Evolutionary conservation across 1,140 invertebrate genomes (phyloP).

Genomic region (Drosophila tristis): DNA sequence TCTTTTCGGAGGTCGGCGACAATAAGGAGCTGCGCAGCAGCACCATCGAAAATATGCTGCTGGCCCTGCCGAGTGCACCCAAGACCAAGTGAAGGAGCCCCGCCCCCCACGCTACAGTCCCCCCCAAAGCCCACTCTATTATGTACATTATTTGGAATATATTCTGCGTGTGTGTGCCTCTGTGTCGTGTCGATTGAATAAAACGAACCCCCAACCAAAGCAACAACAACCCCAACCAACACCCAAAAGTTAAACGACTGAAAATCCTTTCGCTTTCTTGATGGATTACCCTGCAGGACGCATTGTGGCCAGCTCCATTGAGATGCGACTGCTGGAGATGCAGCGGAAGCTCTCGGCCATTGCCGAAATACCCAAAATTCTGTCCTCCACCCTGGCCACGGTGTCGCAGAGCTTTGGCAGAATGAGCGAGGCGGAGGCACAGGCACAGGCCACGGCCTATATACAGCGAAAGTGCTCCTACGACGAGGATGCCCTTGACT

Average conservation of each 20-base stretch:
- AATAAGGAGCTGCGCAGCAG: slow-evolving; percentile 75
- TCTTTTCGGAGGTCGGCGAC: slow-evolving; percentile 82
- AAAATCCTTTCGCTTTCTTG: neutral
- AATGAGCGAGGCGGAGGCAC: slow-evolving; percentile 42
- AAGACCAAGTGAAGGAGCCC: slow-evolving; percentile 60
- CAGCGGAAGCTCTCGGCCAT: slow-evolving; percentile 80
- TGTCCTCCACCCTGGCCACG: slow-evolving; percentile 78
- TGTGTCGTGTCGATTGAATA: slow-evolving; percentile 6
- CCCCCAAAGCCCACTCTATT: neutral
- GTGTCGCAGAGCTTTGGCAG: slow-evolving; percentile 78
- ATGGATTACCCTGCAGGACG: slow-evolving; percentile 41
- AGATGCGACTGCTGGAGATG: slow-evolving; percentile 76
- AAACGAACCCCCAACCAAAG: slow-evolving; percentile 2
- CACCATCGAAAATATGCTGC: slow-evolving; percentile 82
- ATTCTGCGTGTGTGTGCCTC: slow-evolving; percentile 27
- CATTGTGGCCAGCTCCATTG: slow-evolving; percentile 64
- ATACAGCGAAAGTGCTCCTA: slow-evolving; percentile 72
- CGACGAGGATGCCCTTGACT: slow-evolving; percentile 79
- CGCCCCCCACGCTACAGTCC: neutral
- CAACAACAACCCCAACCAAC: too few species aligned
- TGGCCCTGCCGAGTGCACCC: slow-evolving; percentile 77
- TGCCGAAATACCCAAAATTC: slow-evolving; percentile 80
- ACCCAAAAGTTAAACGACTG: too few species aligned
- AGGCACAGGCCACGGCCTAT: slow-evolving; percentile 17
- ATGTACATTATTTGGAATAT: slow-evolving; percentile 29